These are phyloP conservation scores for Lamprotornis superbus DNA, from an alignment of 2,113 vertebrate genomes.

Conservation along the genomic window DNA sequence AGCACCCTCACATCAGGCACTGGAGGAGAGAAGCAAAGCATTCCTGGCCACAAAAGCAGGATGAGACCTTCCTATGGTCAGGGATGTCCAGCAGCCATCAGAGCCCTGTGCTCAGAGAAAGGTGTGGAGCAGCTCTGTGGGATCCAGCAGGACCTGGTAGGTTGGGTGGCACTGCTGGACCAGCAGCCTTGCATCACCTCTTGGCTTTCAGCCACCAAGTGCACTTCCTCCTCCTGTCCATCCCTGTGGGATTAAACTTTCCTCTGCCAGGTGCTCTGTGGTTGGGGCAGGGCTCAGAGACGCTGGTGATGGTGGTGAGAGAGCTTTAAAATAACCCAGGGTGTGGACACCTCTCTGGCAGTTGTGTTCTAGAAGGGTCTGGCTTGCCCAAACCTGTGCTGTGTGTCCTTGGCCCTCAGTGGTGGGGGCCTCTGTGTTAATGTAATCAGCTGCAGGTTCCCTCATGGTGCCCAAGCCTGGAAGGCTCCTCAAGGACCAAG, in stretches of 20 bases:
- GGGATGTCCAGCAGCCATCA: not conserved
- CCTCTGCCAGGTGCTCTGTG: conserved; percentile 35
- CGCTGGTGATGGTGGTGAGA: not conserved
- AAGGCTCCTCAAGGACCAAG: not conserved
- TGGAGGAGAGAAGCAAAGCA: not conserved
- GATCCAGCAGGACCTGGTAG: not conserved
- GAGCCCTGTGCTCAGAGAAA: not conserved
- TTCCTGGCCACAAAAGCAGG: not conserved
- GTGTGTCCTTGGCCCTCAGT: fast-evolving
- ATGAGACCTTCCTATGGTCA: not conserved
- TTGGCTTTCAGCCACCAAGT: not conserved
- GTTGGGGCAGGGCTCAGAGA: not conserved
- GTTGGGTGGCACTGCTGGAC: not conserved
- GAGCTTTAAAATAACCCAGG: conserved; percentile 39
- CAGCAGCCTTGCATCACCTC: not conserved
- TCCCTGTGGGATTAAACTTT: conserved; percentile 5
- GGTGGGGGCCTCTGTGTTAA: not conserved
- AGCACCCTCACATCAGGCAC: fast-evolving
- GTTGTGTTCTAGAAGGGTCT: not conserved
- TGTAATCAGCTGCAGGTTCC: not conserved
- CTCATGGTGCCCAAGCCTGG: not conserved
- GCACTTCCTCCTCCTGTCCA: not conserved
- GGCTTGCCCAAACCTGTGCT: not conserved
- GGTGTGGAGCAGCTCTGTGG: not conserved
- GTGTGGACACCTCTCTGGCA: not conserved